These are phyloP conservation scores for Sebastolobus alascanus DNA, from an alignment of 2,797 vertebrate species.

Conservation along the genomic window DNA sequence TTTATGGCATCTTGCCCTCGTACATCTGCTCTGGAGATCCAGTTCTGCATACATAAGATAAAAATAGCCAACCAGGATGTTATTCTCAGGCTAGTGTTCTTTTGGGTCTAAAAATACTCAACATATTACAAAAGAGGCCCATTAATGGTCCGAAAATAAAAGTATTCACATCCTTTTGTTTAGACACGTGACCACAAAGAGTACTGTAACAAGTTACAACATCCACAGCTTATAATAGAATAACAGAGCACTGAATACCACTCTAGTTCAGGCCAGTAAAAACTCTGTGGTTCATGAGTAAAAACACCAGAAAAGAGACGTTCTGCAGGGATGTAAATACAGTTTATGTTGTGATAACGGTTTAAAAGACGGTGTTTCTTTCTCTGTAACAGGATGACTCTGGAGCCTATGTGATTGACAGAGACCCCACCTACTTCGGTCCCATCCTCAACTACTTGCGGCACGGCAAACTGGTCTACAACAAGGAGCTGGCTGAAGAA, in stretches of 20 bases:
- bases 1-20: background rate
- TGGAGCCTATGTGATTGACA: conserved; percentile 96
- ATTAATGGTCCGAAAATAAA: background rate
- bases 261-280: background rate
- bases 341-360: background rate
- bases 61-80: conserved; percentile 47
- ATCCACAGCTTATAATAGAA: background rate
- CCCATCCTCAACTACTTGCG: conserved; percentile 97
- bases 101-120: conserved; percentile 42
- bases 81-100: conserved; percentile 11
- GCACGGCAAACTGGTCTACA: conserved; percentile 97
- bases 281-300: background rate
- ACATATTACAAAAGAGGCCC: background rate
- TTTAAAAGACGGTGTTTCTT: background rate
- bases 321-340: background rate
- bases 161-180: background rate
- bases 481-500: conserved; percentile 98
- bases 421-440: conserved; percentile 98
- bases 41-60: background rate
- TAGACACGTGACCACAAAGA: background rate
- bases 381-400: conserved; percentile 90
- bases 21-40: background rate
- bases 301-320: background rate
- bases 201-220: background rate
- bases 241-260: background rate